These are phyloP conservation scores for Tipula unca DNA, from an alignment of 2,888 invertebrate species.

Conservation along the genomic window DNA sequence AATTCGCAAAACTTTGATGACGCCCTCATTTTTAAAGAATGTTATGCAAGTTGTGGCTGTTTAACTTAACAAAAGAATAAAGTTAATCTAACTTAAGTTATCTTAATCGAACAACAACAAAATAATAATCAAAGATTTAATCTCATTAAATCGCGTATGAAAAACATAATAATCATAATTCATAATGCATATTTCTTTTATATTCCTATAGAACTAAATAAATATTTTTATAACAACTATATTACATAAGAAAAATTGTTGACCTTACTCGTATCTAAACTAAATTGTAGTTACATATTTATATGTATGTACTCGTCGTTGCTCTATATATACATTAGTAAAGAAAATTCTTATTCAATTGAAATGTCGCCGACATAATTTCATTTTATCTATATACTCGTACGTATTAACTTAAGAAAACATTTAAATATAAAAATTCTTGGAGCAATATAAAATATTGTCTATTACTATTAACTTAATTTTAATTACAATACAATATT, in stretches of 20 bases:
- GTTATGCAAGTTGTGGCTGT: neutral
- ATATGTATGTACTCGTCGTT: neutral
- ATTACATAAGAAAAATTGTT: neutral
- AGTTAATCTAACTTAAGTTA: neutral
- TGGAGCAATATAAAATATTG: neutral
- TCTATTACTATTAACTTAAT: neutral
- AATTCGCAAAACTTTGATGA: neutral
- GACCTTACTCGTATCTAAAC: conserved; percentile 14
- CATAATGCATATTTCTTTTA: neutral
- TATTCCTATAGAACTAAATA: neutral
- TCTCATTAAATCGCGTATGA: neutral
- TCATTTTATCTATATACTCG: neutral
- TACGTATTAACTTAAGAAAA: neutral
- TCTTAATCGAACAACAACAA: neutral
- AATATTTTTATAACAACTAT: neutral
- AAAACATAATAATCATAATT: neutral
- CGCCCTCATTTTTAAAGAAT: neutral
- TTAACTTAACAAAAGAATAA: neutral
- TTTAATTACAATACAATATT: neutral
- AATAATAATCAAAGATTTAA: neutral
- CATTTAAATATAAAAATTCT: neutral
- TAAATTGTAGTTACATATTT: too few relatives aligned
- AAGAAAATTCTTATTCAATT: neutral
- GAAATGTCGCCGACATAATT: neutral
- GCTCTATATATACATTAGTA: neutral